Percentiles rank a stretch among this genome's conserved stretches.
These are phyloP conservation scores for Acanthosepion pharaonis DNA, from an alignment of 2,888 invertebrate genomes.

Conservation along the genomic window DNA sequence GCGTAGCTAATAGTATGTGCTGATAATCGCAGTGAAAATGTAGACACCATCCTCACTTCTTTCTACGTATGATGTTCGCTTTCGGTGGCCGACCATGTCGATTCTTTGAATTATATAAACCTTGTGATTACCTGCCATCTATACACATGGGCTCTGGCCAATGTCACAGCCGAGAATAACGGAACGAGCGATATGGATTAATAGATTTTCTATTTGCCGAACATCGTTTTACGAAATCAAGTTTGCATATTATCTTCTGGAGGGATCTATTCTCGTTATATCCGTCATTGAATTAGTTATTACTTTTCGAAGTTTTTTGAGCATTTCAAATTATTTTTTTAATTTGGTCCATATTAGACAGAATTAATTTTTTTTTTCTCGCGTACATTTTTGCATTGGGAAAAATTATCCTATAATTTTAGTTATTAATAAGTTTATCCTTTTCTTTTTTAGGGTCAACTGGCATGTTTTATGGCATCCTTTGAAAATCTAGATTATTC, in stretches of 20 bases:
- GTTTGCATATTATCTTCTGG: background rate
- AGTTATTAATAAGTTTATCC: too few relatives aligned
- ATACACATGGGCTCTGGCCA: background rate
- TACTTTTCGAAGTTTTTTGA: too few relatives aligned
- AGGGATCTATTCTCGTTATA: too few relatives aligned
- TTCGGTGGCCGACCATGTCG: background rate
- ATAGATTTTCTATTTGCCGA: background rate
- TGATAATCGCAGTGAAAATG: background rate
- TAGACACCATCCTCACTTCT: fast-evolving
- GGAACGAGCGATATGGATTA: background rate
- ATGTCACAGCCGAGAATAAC: background rate
- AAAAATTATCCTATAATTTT: too few relatives aligned
- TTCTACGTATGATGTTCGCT: background rate
- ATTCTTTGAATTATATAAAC: background rate
- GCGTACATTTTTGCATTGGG: too few relatives aligned
- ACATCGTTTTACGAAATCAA: background rate
- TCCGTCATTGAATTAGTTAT: too few relatives aligned
- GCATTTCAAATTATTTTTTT: too few relatives aligned
- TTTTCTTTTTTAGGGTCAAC: too few relatives aligned
- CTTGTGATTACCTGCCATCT: background rate
- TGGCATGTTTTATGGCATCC: too few relatives aligned
- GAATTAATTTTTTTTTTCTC: too few relatives aligned
- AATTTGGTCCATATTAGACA: too few relatives aligned
- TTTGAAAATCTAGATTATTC: too few relatives aligned
- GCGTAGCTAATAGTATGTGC: background rate